Percentiles rank a stretch among this genome's conserved stretches.
phyloP scores from a whole-genome alignment of 2,888 invertebrate species.

The Agrotis exclamationis region DNA sequence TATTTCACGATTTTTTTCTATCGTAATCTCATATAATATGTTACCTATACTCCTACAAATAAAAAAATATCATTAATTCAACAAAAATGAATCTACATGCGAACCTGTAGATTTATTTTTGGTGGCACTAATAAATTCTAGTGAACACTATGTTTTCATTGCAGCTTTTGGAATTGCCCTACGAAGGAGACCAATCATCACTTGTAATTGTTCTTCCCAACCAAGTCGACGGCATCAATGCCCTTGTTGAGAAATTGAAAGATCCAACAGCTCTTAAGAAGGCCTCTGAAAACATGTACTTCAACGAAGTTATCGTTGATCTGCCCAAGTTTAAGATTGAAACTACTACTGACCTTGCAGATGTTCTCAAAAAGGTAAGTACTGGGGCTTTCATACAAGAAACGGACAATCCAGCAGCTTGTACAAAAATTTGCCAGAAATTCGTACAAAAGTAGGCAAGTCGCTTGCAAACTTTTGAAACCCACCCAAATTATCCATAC shows the following conservation, averaged over 20 bases:
- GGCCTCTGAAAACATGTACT: slow-evolving; percentile 81
- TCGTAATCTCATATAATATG: too few relatives aligned
- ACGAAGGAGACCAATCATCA: slow-evolving; percentile 92
- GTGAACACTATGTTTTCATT: neutral
- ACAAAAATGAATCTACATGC: too few relatives aligned
- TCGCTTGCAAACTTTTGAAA: neutral
- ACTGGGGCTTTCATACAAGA: neutral
- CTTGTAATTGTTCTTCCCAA: slow-evolving; percentile 95
- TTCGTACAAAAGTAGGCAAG: neutral
- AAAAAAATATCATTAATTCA: too few relatives aligned
- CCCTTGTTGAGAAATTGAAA: slow-evolving; percentile 92
- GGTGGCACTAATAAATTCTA: too few relatives aligned
- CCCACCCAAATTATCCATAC: neutral
- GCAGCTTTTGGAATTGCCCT: slow-evolving; percentile 94
- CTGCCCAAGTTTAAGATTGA: slow-evolving; percentile 96
- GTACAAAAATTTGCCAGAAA: neutral
- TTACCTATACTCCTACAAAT: too few relatives aligned
- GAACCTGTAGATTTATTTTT: too few relatives aligned
- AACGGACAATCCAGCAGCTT: neutral
- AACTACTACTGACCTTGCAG: slow-evolving; percentile 92
- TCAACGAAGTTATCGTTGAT: slow-evolving; percentile 91
- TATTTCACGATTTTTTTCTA: too few relatives aligned
- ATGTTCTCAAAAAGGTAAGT: slow-evolving; percentile 91
- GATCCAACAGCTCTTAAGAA: slow-evolving; percentile 80
- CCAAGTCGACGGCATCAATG: slow-evolving; percentile 91